Conservation (phyloP, 2,888 invertebrate species). For the Drosophila formosana region DNA sequence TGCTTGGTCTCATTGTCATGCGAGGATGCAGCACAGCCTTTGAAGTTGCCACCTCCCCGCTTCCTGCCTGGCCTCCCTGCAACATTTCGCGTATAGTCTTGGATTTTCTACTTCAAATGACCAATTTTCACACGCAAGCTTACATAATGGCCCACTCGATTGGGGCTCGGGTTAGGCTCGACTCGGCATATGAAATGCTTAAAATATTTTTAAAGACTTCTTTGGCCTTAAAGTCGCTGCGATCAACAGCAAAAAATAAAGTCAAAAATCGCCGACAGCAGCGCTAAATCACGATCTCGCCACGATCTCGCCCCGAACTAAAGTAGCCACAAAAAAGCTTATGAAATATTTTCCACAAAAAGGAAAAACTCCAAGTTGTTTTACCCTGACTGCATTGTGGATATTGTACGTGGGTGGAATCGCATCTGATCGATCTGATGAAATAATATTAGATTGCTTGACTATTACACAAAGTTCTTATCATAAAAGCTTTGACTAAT, state of each 20-base stretch:
- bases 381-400: conserved; percentile 25
- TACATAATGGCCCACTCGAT: conserved; percentile 67
- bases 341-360: conserved; percentile 69
- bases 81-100: conserved; percentile 5
- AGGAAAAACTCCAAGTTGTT: conserved; percentile 33
- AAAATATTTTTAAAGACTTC: conserved; percentile 76
- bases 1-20: conserved; percentile 58
- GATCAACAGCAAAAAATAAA: conserved; percentile 44
- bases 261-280: conserved; percentile 54
- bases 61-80: neutral
- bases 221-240: conserved; percentile 61
- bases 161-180: conserved; percentile 16
- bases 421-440: conserved; percentile 6
- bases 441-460: conserved; percentile 2
- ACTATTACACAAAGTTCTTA: neutral
- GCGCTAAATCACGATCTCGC: conserved; percentile 76
- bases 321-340: conserved; percentile 64
- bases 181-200: conserved; percentile 72
- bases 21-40: conserved; percentile 48
- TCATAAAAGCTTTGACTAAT: neutral
- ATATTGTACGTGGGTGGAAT: conserved; percentile 22
- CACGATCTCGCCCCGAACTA: conserved; percentile 64
- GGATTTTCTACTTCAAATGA: conserved; percentile 70
- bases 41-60: conserved; percentile 1
- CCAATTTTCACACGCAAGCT: conserved; percentile 82